phyloP scores from a whole-genome alignment of 2,797 vertebrate genomes.

The Micrastur ruficollis region DNA sequence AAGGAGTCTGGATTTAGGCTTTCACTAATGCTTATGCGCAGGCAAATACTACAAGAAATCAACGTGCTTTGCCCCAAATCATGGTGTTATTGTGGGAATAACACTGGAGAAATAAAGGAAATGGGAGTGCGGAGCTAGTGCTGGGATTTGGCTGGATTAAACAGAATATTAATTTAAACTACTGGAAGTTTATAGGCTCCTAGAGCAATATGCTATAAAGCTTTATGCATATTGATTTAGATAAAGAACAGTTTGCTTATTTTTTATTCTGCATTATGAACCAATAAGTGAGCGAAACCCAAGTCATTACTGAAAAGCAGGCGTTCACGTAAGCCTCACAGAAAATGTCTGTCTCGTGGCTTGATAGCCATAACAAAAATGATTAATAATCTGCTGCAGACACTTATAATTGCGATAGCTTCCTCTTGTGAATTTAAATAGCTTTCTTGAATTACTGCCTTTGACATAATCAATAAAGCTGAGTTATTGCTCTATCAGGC shows the following conservation, averaged over 20 bases:
- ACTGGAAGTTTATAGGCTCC: background rate
- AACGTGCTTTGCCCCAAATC: background rate
- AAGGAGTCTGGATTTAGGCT: background rate
- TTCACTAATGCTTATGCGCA: background rate
- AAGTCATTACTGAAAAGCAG: slow-evolving; percentile 1
- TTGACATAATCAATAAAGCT: slow-evolving; percentile 69
- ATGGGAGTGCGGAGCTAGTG: accelerated
- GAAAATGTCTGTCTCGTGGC: slow-evolving; percentile 50
- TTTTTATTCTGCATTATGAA: background rate
- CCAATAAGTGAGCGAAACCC: slow-evolving; percentile 3
- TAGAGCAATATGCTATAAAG: background rate
- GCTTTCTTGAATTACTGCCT: slow-evolving; percentile 69
- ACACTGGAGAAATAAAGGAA: background rate
- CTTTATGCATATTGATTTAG: background rate
- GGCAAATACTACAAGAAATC: background rate
- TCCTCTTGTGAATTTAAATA: slow-evolving; percentile 71
- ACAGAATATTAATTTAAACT: background rate
- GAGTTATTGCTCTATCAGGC: slow-evolving; percentile 55
- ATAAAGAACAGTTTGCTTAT: background rate
- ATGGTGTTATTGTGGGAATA: background rate
- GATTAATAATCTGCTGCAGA: slow-evolving; percentile 68
- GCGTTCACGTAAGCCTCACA: background rate
- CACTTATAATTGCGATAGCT: slow-evolving; percentile 60
- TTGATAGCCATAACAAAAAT: slow-evolving; percentile 62
- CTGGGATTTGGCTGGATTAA: background rate